These are phyloP conservation scores for Sebastes cheni DNA, from an alignment of 2,797 vertebrate species.

Conservation along the genomic window DNA sequence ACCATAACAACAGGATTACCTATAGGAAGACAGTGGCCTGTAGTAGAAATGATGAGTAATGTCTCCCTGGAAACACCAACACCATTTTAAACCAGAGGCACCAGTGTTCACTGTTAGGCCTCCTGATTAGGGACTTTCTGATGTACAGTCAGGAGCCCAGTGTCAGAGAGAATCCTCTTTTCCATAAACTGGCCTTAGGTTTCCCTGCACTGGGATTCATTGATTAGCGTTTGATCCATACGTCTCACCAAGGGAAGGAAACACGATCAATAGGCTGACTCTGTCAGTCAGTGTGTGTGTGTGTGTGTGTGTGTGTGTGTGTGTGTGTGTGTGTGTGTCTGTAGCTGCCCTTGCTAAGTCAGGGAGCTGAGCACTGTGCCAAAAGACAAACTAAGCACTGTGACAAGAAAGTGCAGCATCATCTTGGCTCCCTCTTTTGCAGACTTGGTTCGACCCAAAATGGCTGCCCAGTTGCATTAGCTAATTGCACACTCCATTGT, in stretches of 20 bases:
- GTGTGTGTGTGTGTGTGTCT: not conserved
- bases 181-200: conserved; percentile 16
- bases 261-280: conserved; percentile 49
- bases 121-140: conserved; percentile 24
- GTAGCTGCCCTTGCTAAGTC: conserved; percentile 35
- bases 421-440: conserved; percentile 48
- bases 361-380: conserved; percentile 34
- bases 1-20: conserved; percentile 1
- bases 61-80: not conserved
- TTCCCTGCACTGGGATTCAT: conserved; percentile 14
- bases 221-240: conserved; percentile 51
- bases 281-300: not conserved
- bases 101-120: not conserved
- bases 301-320: not conserved
- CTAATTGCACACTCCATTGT: conserved; percentile 67
- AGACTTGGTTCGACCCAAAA: conserved; percentile 46
- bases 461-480: conserved; percentile 72
- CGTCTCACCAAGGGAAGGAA: conserved; percentile 16
- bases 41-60: conserved; percentile 40
- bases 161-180: conserved; percentile 33
- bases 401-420: conserved; percentile 67
- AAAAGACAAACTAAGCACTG: conserved; percentile 51
- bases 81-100: not conserved
- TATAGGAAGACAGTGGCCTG: conserved; percentile 3
- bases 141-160: conserved; percentile 15